Evolutionary conservation across 2,113 vertebrate species (phyloP), one percentile per base, ranked within the genome.

Genomic region (Rhabdornis inornatus): DNA sequence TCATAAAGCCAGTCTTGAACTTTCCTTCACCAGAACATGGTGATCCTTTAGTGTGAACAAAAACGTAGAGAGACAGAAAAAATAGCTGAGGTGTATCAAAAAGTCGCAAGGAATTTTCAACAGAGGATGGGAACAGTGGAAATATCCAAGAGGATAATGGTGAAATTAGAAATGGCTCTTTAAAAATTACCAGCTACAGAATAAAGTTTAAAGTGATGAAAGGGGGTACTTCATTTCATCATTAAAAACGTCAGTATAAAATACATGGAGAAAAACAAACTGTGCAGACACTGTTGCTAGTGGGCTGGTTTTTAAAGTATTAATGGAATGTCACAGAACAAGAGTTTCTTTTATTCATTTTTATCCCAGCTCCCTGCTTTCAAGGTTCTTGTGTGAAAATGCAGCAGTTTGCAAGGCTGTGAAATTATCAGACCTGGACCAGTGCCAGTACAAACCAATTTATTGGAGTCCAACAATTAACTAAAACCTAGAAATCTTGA

Each of bases 401-500:
- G 96, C 95, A 97, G 96, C 96, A 94, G 96, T 98, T 98, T 98
- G 96, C 95, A 97, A 33, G 97, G 96, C 97, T 98, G 96, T 97
- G 96, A 98, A 98, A 98, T 98, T 97, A 98, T 98, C 97, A 97
- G 94, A 96, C 92, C 95, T 98, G 98, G 98, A 97, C 24, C 74
- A 85, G 87, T 82, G 98, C 98, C 98, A 98, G 94, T 93, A 97
- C 94, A 98, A 98, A 97, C 97, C 97, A 98, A 98, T 98, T 98
- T 98, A 98, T 98, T 98, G 97, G 97, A 98, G 97, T 97, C 95
- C 96, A 97, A 93, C 98, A 98, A 98, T 98, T 98, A 97, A 97
- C 95, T 95, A 98, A 98, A 98, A 98, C 97, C 97, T 98, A 98
- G 96, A 98, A 98, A 98, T 97, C 97, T 96, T 98, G 97, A 98